These are phyloP conservation scores for Coelopa pilipes DNA, from an alignment of 2,888 invertebrate genomes.

Conservation along the genomic window DNA sequence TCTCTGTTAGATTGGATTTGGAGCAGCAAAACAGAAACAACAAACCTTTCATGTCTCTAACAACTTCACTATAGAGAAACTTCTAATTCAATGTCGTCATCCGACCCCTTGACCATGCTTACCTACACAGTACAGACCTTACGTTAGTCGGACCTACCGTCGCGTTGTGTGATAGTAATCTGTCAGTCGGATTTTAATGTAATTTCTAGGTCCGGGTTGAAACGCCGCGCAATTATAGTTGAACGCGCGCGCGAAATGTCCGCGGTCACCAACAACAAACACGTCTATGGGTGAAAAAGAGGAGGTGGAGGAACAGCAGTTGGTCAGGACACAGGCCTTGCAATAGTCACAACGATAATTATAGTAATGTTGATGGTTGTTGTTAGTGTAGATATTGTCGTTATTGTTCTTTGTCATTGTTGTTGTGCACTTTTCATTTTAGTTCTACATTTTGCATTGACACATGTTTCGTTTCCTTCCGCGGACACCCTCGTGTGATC, in stretches of 20 bases:
- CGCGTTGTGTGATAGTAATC: neutral
- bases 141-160: neutral
- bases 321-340: neutral
- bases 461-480: neutral
- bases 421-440: neutral
- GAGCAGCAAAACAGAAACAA: too few species aligned
- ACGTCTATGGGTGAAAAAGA: too few species aligned
- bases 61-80: too few species aligned
- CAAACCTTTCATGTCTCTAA: too few species aligned
- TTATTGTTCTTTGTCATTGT: neutral
- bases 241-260: too few species aligned
- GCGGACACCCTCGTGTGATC: neutral
- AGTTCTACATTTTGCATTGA: neutral
- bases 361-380: constrained; percentile 5
- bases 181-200: constrained; percentile 14
- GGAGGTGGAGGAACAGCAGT: neutral
- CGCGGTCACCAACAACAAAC: too few species aligned
- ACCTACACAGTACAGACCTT: too few species aligned
- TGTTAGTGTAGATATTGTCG: neutral
- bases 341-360: constrained; percentile 10
- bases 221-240: neutral
- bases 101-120: too few species aligned
- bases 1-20: too few species aligned
- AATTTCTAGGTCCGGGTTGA: neutral
- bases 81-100: too few species aligned